phyloP scores from a whole-genome alignment of 2,888 invertebrate species.

The Netelia virgata region DNA sequence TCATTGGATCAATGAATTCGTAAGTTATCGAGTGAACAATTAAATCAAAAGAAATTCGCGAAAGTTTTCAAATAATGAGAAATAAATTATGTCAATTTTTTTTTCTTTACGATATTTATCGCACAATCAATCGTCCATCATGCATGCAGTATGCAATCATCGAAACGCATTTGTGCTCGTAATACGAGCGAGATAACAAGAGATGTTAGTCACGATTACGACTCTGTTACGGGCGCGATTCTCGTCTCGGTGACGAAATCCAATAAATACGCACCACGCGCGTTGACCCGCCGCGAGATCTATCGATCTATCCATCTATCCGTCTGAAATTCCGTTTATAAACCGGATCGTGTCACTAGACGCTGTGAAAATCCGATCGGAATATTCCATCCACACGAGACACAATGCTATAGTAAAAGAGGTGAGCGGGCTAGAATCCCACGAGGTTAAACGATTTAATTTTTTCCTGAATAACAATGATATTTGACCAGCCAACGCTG shows the following conservation, averaged over 20 bases:
- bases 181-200: conserved; percentile 35
- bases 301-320: conserved; percentile 55
- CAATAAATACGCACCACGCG: conserved; percentile 55
- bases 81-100: background rate
- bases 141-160: conserved; percentile 18
- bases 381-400: background rate
- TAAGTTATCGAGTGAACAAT: too few species aligned
- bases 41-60: background rate
- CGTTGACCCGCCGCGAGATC: conserved; percentile 57
- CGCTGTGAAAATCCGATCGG: conserved; percentile 14
- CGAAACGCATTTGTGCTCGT: conserved; percentile 31
- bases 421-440: too few species aligned
- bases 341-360: conserved; percentile 50
- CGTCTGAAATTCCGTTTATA: background rate
- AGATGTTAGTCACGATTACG: conserved; percentile 49
- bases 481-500: too few species aligned
- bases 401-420: too few species aligned
- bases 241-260: conserved; percentile 56
- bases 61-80: background rate
- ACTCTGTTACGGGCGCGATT: conserved; percentile 41
- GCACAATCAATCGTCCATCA: conserved; percentile 20
- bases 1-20: too few species aligned
- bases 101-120: background rate
- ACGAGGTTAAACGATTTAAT: too few species aligned
- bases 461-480: too few species aligned